Evolutionary conservation across 2,113 vertebrate genomes (phyloP).

Genomic region (Poeciliopsis retropinna): DNA sequence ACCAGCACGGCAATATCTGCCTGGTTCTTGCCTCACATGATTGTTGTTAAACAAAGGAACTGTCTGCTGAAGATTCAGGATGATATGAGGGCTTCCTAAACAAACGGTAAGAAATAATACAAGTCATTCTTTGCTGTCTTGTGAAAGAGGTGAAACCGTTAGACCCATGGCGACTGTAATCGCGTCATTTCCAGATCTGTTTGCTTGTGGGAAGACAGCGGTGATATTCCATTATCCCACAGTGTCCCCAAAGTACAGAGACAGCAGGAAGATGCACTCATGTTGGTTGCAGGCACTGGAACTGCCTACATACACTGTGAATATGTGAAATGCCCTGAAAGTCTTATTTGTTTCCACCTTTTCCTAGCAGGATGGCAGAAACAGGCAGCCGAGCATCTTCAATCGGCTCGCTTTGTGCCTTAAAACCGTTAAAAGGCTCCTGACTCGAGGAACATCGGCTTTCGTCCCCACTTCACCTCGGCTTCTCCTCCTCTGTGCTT

Average conservation of each 20-base stretch:
- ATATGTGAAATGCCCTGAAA: constrained; percentile 9
- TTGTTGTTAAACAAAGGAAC: constrained; percentile 62
- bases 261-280: not conserved
- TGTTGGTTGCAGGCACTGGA: constrained; percentile 2
- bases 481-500: constrained; percentile 61
- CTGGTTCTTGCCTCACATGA: constrained; percentile 55
- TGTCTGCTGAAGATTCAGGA: constrained; percentile 53
- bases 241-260: constrained; percentile 11
- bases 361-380: not conserved
- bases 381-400: constrained; percentile 27
- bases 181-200: constrained; percentile 26
- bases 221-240: constrained; percentile 30
- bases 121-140: constrained; percentile 49
- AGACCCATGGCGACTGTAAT: constrained; percentile 51
- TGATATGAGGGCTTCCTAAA: constrained; percentile 75
- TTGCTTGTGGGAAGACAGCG: constrained; percentile 6
- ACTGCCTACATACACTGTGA: not conserved
- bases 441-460: constrained; percentile 36
- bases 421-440: constrained; percentile 34
- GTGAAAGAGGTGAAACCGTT: constrained; percentile 6
- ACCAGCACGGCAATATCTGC: constrained; percentile 57
- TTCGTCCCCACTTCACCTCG: constrained; percentile 37
- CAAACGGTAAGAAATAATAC: constrained; percentile 82
- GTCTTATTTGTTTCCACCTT: constrained; percentile 22
- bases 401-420: constrained; percentile 24